Evolutionary conservation across 2,888 invertebrate species (phyloP).

Genomic region (Agrotis puta): DNA sequence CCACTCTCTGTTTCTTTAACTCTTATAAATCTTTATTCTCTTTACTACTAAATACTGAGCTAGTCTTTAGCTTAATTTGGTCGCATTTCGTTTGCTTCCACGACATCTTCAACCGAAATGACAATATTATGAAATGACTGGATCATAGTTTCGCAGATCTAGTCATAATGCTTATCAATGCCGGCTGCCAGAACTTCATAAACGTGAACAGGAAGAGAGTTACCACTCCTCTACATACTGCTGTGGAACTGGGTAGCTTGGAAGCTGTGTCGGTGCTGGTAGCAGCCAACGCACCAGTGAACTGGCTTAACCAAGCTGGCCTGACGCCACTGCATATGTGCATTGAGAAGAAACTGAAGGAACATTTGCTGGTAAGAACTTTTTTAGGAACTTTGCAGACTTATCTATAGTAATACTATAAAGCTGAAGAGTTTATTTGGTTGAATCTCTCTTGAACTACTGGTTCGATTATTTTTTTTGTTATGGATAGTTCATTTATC

Average conservation of each 20-base stretch:
- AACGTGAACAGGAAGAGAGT: slow-evolving; percentile 40
- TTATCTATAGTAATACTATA: too few relatives aligned
- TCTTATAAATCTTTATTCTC: too few relatives aligned
- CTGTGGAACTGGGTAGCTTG: slow-evolving; percentile 57
- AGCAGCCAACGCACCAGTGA: slow-evolving; percentile 33
- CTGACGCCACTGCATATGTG: slow-evolving; percentile 80
- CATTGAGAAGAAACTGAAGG: slow-evolving; percentile 70
- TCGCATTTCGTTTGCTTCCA: too few relatives aligned
- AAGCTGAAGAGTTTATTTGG: too few relatives aligned
- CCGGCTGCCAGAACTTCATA: slow-evolving; percentile 32
- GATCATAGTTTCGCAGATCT: slow-evolving; percentile 59
- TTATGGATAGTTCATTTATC: too few relatives aligned
- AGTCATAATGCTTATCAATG: slow-evolving; percentile 42
- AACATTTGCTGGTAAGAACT: slow-evolving; percentile 62
- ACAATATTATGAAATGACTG: slow-evolving; percentile 1
- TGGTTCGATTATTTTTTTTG: too few relatives aligned
- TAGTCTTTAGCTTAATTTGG: background rate
- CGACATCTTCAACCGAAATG: background rate
- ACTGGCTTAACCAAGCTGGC: slow-evolving; percentile 66
- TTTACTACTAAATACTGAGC: too few relatives aligned
- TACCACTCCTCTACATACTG: slow-evolving; percentile 62
- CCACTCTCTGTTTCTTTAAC: too few relatives aligned
- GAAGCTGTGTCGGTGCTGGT: slow-evolving; percentile 48
- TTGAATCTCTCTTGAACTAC: too few relatives aligned
- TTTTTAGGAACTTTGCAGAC: background rate